These are phyloP conservation scores for Cygnus olor DNA, from an alignment of 2,797 vertebrate species.

Conservation along the genomic window DNA sequence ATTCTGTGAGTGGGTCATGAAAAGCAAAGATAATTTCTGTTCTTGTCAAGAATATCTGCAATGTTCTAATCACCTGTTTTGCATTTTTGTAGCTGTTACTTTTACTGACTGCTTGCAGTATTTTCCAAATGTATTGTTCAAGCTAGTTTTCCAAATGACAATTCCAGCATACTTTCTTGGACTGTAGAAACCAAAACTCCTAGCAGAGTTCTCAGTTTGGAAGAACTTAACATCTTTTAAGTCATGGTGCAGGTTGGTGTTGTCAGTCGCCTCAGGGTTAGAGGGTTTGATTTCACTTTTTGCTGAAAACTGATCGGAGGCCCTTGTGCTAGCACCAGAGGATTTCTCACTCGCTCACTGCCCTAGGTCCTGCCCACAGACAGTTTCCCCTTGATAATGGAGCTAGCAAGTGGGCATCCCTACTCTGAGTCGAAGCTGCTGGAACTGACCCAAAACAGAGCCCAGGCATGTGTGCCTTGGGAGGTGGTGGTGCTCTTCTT, in stretches of 20 bases:
- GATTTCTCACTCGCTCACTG: not conserved
- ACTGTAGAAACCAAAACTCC: not conserved
- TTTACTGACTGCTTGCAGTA: not conserved
- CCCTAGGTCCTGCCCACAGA: not conserved
- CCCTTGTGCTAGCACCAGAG: rapidly evolving
- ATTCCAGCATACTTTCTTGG: not conserved
- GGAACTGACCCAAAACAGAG: not conserved
- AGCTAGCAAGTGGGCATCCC: not conserved
- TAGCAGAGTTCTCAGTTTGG: not conserved
- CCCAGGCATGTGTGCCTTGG: rapidly evolving
- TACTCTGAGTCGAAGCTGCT: not conserved
- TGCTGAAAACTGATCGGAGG: not conserved
- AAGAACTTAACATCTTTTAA: not conserved
- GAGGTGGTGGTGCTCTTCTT: rapidly evolving
- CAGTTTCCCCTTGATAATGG: not conserved
- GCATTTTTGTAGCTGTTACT: not conserved
- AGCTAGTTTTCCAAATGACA: not conserved
- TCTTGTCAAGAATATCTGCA: not conserved
- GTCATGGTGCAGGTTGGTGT: not conserved
- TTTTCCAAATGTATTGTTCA: not conserved
- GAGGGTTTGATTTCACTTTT: not conserved
- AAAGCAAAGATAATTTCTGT: not conserved
- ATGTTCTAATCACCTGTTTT: not conserved
- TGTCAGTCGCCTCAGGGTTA: not conserved
- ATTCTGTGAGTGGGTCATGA: not conserved